Base-by-base conservation (phyloP, 2,888 invertebrate species). In the Empis stercorea region DNA sequence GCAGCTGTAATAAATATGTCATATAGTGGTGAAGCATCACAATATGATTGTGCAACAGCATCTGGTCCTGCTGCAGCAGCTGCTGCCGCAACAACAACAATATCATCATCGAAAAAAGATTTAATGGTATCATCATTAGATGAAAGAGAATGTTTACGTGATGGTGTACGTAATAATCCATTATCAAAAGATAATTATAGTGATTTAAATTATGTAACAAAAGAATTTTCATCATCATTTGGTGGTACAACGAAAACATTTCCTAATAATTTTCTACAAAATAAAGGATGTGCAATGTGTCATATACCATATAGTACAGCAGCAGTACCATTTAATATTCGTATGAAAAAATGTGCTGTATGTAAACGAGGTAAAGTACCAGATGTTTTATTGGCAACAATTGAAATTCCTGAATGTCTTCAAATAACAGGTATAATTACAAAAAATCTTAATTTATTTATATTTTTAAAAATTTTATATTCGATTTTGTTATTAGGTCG, bases 361-460 rank as follows among this genome's bases (percentile, higher is more conserved):
- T 87, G 87, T 70, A 75, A 75, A 55, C 80, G 82, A 49, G 84
- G 83, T 1, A 84, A 84, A 53, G 95, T 96, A 0, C 94, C 95
- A 0, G 91, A 95, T 58, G 84, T 96, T 1, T 65, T 96, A 39
- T 76, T 96, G 57, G 83, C 91, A 5, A 94, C 95, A 0, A 81
- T 94, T 48, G 87, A 94, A 56, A 80, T 87, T 42, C 91, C 92
- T 0, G 79, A 78, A 51, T 79, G 77, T 20, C 70, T 93, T 37
- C 78, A 80, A 1, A 80, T 83, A 1, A 78, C 83, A 42, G 85
- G 58, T 55, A 13, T n/a, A n/a, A n/a, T n/a, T n/a, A n/a, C n/a
- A n/a, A n/a, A n/a, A n/a, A 46, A 36, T 40, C 2, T 42, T 14
- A 9, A 37, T 37, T 37, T 16, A 14, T 4, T 20, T n/a, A n/a